phyloP scores from a whole-genome alignment of 1,140 invertebrate species.

The Psix sp. region DNA sequence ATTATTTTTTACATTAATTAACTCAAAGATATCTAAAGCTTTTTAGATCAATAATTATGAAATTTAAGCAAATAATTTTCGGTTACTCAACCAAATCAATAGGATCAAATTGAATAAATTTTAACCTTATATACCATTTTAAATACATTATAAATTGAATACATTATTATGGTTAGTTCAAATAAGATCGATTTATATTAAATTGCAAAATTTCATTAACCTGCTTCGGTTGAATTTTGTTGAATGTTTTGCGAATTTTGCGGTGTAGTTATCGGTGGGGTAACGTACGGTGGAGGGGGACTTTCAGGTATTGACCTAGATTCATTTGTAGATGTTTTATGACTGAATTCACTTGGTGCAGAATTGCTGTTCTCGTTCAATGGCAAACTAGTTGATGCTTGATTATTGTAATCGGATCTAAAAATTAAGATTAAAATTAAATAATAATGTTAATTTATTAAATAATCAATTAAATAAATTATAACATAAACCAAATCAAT shows the following conservation, averaged over 20 bases:
- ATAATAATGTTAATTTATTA: not conserved
- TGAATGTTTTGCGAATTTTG: slow-evolving; percentile 54
- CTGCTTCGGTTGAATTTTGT: slow-evolving; percentile 25
- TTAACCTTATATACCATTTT: too few relatives aligned
- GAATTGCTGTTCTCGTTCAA: slow-evolving; percentile 22
- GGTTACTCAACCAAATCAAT: too few relatives aligned
- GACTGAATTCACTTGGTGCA: slow-evolving; percentile 8
- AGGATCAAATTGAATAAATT: too few relatives aligned
- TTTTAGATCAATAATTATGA: too few relatives aligned
- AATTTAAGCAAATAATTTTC: too few relatives aligned
- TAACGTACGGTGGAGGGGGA: slow-evolving; percentile 73
- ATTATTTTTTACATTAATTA: too few relatives aligned
- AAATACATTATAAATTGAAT: too few relatives aligned
- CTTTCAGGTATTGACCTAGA: slow-evolving; percentile 64
- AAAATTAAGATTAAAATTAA: slow-evolving; percentile 1
- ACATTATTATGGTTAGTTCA: not conserved
- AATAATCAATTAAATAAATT: too few relatives aligned
- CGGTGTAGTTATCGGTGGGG: slow-evolving; percentile 65
- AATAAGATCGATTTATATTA: too few relatives aligned
- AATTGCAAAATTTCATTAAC: slow-evolving; percentile 36
- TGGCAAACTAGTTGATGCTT: slow-evolving; percentile 50
- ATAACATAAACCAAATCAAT: too few relatives aligned
- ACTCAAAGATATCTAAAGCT: too few relatives aligned
- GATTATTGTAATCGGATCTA: slow-evolving; percentile 54
- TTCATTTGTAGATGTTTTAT: slow-evolving; percentile 17